Base-by-base conservation (phyloP, 2,888 invertebrate genomes). In the Oithona nana region DNA sequence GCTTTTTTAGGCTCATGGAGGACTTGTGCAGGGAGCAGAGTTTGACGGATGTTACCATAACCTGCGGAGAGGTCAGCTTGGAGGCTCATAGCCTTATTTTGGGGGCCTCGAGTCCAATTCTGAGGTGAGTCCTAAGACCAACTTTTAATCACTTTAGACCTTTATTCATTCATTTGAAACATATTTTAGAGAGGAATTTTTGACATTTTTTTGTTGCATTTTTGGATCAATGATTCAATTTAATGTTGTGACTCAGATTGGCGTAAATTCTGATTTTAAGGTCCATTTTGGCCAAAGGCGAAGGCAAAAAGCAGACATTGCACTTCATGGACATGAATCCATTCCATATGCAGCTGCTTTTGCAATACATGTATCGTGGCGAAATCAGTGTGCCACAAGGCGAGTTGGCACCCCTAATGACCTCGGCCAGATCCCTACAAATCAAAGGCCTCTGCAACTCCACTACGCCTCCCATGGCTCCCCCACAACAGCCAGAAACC, bases 11-110 rank as follows among this genome's bases (percentile, higher is more conserved):
- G 16, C 56, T 56, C 26, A 26, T 56, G 13, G 56, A 56, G 28
- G 56, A 56, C 13, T 28, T 56, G 3, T 56, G 20, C 28, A 56
- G 56, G 56, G 56, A 56, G 56, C 56, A 56, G 56, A 39, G 39
- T 16, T 26, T 56, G 8, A 24, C 24, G 8, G 56, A 56, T n/a
- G 56, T 56, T 11, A 56, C 56, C 56, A 20, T 56, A 3, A 24
- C 56, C 24, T 56, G 56, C 26, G 56, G 56, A n/a, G 56, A 56
- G 20, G 28, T 56, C 13, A 56, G 20, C 26, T 28, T 56, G 4
- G 26, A 56, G 13, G 56, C 56, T 11, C 56, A 56, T n/a, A 56
- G 56, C 26, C 28, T 56, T 11, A 56, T 56, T 11, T 28, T 56
- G 13, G 13, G 24, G 20, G 56, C 26, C 20, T 24, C 24, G 8